Evolutionary conservation across 2,888 invertebrate genomes (phyloP).

Genomic region (Osmoderma eremita): DNA sequence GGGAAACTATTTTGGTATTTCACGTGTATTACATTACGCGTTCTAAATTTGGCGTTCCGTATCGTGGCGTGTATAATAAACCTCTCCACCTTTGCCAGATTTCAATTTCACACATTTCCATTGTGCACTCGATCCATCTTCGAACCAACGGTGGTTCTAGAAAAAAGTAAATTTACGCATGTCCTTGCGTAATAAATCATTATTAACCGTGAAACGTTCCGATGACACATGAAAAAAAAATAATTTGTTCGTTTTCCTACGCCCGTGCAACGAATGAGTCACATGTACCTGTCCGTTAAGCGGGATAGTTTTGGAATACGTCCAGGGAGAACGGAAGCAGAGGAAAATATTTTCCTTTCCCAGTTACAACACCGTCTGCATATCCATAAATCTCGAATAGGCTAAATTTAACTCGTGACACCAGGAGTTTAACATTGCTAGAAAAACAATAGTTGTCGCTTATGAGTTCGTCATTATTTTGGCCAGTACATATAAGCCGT

Average conservation of each 20-base stretch:
- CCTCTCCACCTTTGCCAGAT: slow-evolving; percentile 50
- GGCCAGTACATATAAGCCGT: neutral
- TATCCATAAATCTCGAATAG: slow-evolving; percentile 23
- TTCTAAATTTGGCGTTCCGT: slow-evolving; percentile 66
- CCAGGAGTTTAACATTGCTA: neutral
- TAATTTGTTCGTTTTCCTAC: neutral
- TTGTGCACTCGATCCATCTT: slow-evolving; percentile 22
- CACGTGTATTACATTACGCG: slow-evolving; percentile 68
- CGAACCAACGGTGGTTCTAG: slow-evolving; percentile 8
- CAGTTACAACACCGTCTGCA: slow-evolving; percentile 9
- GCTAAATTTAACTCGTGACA: slow-evolving; percentile 29
- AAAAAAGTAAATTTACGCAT: slow-evolving; percentile 10
- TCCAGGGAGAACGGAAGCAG: slow-evolving; percentile 27
- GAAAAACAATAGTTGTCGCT: slow-evolving; percentile 15
- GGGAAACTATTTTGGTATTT: slow-evolving; percentile 68
- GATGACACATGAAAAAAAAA: neutral
- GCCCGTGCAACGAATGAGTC: slow-evolving; percentile 20
- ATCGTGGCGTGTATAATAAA: slow-evolving; percentile 27
- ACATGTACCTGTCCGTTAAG: slow-evolving; percentile 33
- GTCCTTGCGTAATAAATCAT: slow-evolving; percentile 23
- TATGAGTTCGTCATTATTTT: neutral
- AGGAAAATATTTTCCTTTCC: slow-evolving; percentile 14
- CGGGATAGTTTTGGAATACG: slow-evolving; percentile 21
- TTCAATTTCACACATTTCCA: slow-evolving; percentile 18
- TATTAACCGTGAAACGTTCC: neutral